Evolutionary conservation across 2,113 vertebrate genomes (phyloP).

Genomic region (Kryptolebias marmoratus): DNA sequence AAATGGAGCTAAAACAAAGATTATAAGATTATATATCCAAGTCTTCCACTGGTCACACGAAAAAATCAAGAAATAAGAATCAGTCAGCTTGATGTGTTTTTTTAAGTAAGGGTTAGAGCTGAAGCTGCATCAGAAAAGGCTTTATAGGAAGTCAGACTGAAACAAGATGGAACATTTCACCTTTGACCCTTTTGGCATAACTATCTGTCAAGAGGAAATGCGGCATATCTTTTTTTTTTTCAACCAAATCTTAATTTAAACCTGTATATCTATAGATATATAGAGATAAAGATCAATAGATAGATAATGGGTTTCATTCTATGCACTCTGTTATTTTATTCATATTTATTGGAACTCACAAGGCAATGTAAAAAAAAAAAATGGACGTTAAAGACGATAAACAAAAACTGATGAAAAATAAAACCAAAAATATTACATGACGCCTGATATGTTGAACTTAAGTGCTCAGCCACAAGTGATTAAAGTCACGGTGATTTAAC

Average conservation of each 20-base stretch:
- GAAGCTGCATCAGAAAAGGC: not conserved
- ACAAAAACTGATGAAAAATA: no score
- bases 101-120: not conserved
- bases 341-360: no score
- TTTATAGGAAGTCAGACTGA: constrained; percentile 6
- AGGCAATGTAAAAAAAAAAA: no score
- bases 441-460: not conserved
- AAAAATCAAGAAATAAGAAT: not conserved
- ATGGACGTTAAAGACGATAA: no score
- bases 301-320: not conserved
- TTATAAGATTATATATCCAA: not conserved
- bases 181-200: constrained; percentile 37
- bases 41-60: not conserved
- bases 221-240: not conserved
- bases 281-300: no score
- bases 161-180: constrained; percentile 40
- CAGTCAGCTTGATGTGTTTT: not conserved
- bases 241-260: not conserved
- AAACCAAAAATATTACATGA: not conserved
- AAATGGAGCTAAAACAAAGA: not conserved
- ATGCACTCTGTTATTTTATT: not conserved
- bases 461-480: not conserved
- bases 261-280: not conserved
- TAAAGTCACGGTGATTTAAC: not conserved
- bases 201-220: constrained; percentile 21